Evolutionary conservation across 2,113 vertebrate genomes (phyloP).

Genomic region (Phoxinus phoxinus): DNA sequence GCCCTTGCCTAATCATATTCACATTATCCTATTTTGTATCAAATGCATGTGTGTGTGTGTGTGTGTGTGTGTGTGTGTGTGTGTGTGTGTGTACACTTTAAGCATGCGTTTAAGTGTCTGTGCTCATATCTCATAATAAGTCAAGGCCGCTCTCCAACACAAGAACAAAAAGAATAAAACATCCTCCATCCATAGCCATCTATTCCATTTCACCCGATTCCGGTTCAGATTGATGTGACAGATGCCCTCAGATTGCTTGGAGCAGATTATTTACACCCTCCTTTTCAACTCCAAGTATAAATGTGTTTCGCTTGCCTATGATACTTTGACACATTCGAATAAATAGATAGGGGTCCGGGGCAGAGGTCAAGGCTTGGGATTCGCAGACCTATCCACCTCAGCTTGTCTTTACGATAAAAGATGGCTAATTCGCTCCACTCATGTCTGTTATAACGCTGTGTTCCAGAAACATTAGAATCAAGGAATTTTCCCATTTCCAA

Average conservation of each 20-base stretch:
- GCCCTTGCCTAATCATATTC: not conserved
- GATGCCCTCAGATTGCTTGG: constrained; percentile 15
- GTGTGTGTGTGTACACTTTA: constrained; percentile 56
- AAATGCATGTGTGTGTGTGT: constrained; percentile 20
- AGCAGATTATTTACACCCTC: constrained; percentile 28
- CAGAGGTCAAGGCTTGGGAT: constrained; percentile 17
- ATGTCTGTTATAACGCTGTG: not conserved
- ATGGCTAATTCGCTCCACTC: not conserved
- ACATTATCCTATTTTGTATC: constrained; percentile 49
- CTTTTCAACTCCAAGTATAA: constrained; percentile 13
- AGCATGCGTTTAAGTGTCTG: constrained; percentile 15
- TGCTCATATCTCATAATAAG: constrained; percentile 39
- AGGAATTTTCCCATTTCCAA: not conserved
- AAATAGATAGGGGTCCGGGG: not conserved
- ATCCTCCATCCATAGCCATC: not conserved
- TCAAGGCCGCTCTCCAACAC: constrained; percentile 40
- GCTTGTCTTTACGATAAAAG: not conserved
- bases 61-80: constrained; percentile 32
- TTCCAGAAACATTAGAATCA: not conserved
- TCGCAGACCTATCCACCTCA: not conserved
- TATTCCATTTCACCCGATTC: constrained; percentile 16
- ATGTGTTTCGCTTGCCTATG: not conserved
- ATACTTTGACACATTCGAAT: not conserved
- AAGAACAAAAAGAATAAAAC: constrained; percentile 41
- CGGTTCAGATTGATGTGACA: constrained; percentile 26